Evolutionary conservation across 2,113 vertebrate species (phyloP).

Genomic region (Syngnathus typhle): DNA sequence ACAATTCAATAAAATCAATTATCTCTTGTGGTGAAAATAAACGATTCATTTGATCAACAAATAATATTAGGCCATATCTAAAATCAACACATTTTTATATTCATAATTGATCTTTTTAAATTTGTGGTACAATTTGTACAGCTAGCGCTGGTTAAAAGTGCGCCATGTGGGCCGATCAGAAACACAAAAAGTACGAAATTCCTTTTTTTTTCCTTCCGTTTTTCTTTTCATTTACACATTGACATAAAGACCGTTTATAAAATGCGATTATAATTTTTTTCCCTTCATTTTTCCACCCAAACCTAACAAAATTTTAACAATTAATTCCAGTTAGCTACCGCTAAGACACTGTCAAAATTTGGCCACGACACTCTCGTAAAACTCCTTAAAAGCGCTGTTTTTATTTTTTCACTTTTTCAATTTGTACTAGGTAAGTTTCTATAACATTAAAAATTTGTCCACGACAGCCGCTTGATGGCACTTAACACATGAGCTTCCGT

Average conservation of each 20-base stretch:
- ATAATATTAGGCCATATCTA: too few species aligned
- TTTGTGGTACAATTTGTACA: neutral
- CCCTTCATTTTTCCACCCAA: neutral
- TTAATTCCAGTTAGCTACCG: neutral
- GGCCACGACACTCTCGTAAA: neutral
- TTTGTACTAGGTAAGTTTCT: neutral
- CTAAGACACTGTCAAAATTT: neutral
- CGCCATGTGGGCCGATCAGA: too few species aligned
- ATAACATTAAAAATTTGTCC: neutral
- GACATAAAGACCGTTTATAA: neutral
- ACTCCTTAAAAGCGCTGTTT: neutral
- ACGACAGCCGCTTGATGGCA: constrained; percentile 27
- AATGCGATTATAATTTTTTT: too few species aligned
- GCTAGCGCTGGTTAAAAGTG: neutral
- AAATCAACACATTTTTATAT: neutral
- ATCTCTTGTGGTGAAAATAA: too few species aligned
- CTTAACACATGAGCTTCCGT: constrained; percentile 56
- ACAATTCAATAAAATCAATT: too few species aligned
- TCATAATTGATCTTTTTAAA: neutral
- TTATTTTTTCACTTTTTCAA: neutral
- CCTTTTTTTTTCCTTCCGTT: neutral
- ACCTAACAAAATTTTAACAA: neutral
- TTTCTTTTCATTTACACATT: neutral
- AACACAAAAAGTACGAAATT: neutral
- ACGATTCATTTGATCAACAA: too few species aligned